phyloP scores from a whole-genome alignment of 2,113 vertebrate species.

The Colius striatus region DNA sequence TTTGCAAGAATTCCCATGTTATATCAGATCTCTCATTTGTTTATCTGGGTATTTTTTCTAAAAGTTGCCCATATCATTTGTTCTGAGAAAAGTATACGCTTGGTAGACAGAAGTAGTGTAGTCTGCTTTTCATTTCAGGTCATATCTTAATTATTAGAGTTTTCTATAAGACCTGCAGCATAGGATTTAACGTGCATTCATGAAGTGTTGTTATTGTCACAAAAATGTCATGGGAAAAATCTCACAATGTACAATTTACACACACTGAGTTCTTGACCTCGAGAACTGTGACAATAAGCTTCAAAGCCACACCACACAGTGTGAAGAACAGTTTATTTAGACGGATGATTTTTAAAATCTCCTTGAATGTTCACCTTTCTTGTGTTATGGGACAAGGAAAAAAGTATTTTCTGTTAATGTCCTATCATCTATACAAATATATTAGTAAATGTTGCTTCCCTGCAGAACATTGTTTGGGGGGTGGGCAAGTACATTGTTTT shows the following conservation, averaged over 20 bases:
- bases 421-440: background rate
- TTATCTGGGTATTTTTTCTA: background rate
- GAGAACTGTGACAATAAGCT: background rate
- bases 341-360: background rate
- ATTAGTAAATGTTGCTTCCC: background rate
- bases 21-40: background rate
- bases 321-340: background rate
- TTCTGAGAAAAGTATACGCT: background rate
- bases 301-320: background rate
- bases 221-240: background rate
- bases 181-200: background rate
- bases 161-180: background rate
- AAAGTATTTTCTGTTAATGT: background rate
- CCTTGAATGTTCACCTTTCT: background rate
- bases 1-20: background rate
- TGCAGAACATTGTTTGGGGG: background rate
- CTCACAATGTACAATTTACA: background rate
- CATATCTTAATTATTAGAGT: background rate
- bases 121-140: background rate
- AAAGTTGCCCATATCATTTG: background rate
- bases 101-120: background rate
- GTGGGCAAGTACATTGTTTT: background rate
- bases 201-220: background rate
- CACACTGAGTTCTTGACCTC: background rate
- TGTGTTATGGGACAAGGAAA: background rate